Percentiles rank a stretch among this genome's conserved stretches.
Evolutionary conservation across 1,140 invertebrate species (phyloP).

Genomic region (Heliconius hermathena): DNA sequence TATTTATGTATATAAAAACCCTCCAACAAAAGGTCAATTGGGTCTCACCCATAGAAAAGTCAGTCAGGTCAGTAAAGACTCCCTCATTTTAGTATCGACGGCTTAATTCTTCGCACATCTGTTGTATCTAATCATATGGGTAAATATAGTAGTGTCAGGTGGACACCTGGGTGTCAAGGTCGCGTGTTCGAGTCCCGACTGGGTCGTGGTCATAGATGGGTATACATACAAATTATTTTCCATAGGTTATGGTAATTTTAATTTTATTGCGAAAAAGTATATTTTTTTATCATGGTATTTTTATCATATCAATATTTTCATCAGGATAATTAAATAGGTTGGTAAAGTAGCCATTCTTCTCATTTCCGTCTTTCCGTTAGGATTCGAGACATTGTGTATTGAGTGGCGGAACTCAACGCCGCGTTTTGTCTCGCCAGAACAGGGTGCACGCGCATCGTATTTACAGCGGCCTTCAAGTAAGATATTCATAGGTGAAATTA

Average conservation of each 20-base stretch:
- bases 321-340: too few relatives aligned
- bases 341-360: too few relatives aligned
- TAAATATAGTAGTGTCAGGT: background rate
- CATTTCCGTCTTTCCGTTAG: too few relatives aligned
- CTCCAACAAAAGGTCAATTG: background rate
- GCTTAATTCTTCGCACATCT: background rate
- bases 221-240: background rate
- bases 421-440: too few relatives aligned
- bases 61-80: conserved; percentile 1
- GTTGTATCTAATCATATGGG: background rate
- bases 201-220: background rate
- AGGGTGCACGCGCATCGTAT: too few relatives aligned
- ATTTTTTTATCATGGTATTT: too few relatives aligned
- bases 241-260: background rate
- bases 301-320: too few relatives aligned
- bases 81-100: background rate
- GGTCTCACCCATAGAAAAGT: too few relatives aligned
- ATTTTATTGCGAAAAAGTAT: background rate
- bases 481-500: too few relatives aligned
- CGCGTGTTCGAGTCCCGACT: conserved; percentile 18
- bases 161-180: conserved; percentile 30
- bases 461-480: too few relatives aligned
- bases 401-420: too few relatives aligned
- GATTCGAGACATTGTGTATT: too few relatives aligned
- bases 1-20: background rate